Evolutionary conservation across 2,113 vertebrate genomes (phyloP).

Genomic region (Neolamprologus devosi): DNA sequence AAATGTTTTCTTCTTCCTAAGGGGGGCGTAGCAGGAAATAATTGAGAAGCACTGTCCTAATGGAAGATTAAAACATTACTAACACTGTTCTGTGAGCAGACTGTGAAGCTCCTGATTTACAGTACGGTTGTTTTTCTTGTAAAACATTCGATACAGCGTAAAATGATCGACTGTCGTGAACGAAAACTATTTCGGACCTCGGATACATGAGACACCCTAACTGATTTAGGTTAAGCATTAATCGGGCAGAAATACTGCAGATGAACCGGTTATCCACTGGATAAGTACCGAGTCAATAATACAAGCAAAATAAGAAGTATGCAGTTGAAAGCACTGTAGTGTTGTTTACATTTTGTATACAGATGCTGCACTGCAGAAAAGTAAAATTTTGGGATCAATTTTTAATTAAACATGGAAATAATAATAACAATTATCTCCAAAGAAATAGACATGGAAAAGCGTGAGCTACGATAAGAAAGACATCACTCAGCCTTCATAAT

Average conservation of each 20-base stretch:
- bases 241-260: background rate
- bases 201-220: fast-evolving
- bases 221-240: background rate
- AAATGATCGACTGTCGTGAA: background rate
- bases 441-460: background rate
- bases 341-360: background rate
- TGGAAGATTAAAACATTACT: background rate
- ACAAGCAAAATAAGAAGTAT: background rate
- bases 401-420: background rate
- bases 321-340: fast-evolving
- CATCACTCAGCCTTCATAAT: slow-evolving; percentile 5
- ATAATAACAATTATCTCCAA: background rate
- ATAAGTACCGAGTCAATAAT: background rate
- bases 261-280: background rate
- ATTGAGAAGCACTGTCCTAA: background rate
- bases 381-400: background rate
- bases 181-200: background rate
- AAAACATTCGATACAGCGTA: background rate
- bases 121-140: background rate
- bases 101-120: background rate
- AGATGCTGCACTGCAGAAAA: background rate
- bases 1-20: background rate
- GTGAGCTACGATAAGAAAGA: background rate
- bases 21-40: background rate
- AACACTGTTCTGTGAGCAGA: background rate